Conservation (phyloP, 2,888 invertebrate species). For the Pharmacophagus antenor region DNA sequence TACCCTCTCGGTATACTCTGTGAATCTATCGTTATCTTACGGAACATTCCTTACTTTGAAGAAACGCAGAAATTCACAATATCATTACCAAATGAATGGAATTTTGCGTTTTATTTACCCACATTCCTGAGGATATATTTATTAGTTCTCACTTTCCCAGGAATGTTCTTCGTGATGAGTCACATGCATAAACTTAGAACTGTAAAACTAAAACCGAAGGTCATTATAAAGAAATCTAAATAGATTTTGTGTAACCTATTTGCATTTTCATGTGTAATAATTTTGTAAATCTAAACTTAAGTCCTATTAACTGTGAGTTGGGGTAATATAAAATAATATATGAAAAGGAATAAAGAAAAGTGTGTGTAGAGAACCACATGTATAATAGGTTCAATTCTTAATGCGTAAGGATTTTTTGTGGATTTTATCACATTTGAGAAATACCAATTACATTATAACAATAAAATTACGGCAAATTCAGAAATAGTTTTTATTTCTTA, state of each 20-base stretch:
- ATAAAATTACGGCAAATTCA: too few relatives aligned
- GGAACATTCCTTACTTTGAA: conserved; percentile 94
- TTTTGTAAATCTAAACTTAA: background rate
- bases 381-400: too few relatives aligned
- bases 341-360: background rate
- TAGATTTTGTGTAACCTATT: conserved; percentile 37
- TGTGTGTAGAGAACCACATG: background rate
- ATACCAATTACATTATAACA: too few relatives aligned
- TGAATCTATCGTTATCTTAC: conserved; percentile 89
- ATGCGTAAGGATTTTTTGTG: too few relatives aligned
- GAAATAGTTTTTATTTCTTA: too few relatives aligned
- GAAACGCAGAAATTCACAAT: conserved; percentile 89
- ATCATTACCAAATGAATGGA: conserved; percentile 90
- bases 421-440: too few relatives aligned
- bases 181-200: conserved; percentile 90
- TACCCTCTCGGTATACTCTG: conserved; percentile 95
- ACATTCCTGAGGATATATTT: conserved; percentile 89
- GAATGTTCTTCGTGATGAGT: conserved; percentile 88
- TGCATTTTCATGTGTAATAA: background rate
- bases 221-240: conserved; percentile 68
- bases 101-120: conserved; percentile 93
- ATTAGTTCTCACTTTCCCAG: conserved; percentile 87
- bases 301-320: background rate
- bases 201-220: conserved; percentile 82
- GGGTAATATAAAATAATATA: background rate